phyloP scores from a whole-genome alignment of 1,140 invertebrate genomes.

The Brachionus koreanus region DNA sequence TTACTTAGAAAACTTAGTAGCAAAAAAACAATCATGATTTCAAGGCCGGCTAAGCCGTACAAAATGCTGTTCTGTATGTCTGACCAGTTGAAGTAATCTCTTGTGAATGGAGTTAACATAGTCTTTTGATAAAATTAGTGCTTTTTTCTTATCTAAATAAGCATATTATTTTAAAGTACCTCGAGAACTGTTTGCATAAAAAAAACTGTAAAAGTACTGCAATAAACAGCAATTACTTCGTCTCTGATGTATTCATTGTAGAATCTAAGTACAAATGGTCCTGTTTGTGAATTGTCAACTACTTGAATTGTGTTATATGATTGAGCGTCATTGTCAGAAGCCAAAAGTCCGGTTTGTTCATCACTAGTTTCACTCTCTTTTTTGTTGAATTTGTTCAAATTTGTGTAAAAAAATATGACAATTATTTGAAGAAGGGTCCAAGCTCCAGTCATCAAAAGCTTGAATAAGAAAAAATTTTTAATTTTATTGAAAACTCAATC shows the following conservation, averaged over 20 bases:
- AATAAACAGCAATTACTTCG: slow-evolving; percentile 47
- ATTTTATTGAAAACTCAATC: no score
- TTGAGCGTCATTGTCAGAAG: neutral
- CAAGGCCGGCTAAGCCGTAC: slow-evolving; percentile 3
- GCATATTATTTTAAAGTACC: neutral
- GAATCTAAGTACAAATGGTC: neutral
- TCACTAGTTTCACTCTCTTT: neutral
- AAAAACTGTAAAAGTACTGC: slow-evolving; percentile 47
- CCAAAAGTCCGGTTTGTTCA: slow-evolving; percentile 31
- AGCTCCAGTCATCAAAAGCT: slow-evolving; percentile 45
- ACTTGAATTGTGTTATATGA: neutral
- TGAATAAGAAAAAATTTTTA: neutral
- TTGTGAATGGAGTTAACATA: slow-evolving; percentile 36
- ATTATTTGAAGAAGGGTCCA: slow-evolving; percentile 24
- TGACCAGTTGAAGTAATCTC: slow-evolving; percentile 31
- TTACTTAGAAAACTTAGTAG: slow-evolving; percentile 9
- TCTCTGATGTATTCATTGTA: slow-evolving; percentile 46
- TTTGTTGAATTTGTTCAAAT: slow-evolving; percentile 41
- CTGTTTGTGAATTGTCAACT: slow-evolving; percentile 37
- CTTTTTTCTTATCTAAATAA: neutral
- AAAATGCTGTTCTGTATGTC: slow-evolving; percentile 31
- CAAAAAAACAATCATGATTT: slow-evolving; percentile 26
- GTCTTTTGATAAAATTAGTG: slow-evolving; percentile 45
- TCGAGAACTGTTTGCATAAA: slow-evolving; percentile 48
- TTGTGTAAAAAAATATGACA: slow-evolving; percentile 41